Conservation (phyloP, 2,797 vertebrate genomes). For the Fundulus diaphanus region DNA sequence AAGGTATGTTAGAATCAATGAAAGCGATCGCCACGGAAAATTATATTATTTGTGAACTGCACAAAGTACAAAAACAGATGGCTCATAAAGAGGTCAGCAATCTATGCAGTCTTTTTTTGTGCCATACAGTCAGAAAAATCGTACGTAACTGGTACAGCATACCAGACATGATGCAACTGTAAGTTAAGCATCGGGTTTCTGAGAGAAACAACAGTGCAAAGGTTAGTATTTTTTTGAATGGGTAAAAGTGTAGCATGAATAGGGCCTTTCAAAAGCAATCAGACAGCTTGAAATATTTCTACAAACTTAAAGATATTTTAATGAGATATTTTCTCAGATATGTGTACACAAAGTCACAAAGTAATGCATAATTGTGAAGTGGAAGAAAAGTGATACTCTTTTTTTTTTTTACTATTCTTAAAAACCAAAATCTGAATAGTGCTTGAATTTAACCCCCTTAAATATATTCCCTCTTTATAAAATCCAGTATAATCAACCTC, state of each 20-base stretch:
- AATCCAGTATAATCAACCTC: background rate
- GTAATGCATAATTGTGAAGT: background rate
- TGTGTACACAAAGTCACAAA: background rate
- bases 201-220: background rate
- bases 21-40: conserved; percentile 70
- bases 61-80: conserved; percentile 46
- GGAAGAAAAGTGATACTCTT: background rate
- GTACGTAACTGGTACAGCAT: conserved; percentile 13
- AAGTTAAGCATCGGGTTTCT: background rate
- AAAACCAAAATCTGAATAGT: background rate
- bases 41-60: conserved; percentile 64
- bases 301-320: background rate
- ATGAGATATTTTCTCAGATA: background rate
- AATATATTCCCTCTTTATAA: background rate
- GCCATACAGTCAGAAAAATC: conserved; percentile 44
- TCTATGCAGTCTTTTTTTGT: conserved; percentile 47
- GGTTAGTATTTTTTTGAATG: conserved; percentile 4
- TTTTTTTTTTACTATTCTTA: background rate
- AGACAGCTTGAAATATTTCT: background rate
- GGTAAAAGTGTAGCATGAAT: background rate
- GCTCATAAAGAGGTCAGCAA: conserved; percentile 53
- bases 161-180: conserved; percentile 10
- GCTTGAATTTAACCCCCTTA: background rate
- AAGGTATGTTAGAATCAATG: conserved; percentile 65
- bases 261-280: background rate